Conservation (phyloP, 2,797 vertebrate species). For the Cygnus olor region DNA sequence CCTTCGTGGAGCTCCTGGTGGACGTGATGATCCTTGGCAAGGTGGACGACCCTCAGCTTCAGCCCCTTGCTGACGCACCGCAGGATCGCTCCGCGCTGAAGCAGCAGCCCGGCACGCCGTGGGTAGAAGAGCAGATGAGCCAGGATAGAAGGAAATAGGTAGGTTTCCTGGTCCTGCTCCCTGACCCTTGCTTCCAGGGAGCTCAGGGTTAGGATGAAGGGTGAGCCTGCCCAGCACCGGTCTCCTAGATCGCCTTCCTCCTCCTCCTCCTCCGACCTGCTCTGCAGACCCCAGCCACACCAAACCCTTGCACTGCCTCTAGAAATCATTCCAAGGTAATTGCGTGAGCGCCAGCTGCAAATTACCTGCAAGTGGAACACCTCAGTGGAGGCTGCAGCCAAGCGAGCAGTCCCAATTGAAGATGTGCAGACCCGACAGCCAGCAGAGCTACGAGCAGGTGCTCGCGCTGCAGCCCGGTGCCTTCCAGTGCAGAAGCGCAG, state of each 20-base stretch:
- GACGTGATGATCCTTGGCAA: neutral
- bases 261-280: neutral
- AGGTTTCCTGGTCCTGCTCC: fast-evolving
- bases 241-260: neutral
- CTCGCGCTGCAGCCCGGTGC: neutral
- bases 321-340: neutral
- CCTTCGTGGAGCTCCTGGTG: neutral
- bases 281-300: neutral
- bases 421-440: neutral
- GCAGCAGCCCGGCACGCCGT: neutral
- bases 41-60: neutral
- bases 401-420: neutral
- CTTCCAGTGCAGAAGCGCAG: neutral
- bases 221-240: neutral
- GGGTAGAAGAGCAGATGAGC: neutral
- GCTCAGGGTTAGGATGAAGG: neutral
- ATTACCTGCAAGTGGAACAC: neutral
- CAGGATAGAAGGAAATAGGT: neutral
- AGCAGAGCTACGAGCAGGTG: neutral
- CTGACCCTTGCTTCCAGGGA: fast-evolving
- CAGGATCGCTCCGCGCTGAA: fast-evolving
- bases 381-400: neutral
- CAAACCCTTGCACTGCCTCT: neutral
- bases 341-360: neutral
- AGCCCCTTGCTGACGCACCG: fast-evolving